Base-by-base conservation (phyloP, 2,888 invertebrate genomes). In the Nemurella pictetii region DNA sequence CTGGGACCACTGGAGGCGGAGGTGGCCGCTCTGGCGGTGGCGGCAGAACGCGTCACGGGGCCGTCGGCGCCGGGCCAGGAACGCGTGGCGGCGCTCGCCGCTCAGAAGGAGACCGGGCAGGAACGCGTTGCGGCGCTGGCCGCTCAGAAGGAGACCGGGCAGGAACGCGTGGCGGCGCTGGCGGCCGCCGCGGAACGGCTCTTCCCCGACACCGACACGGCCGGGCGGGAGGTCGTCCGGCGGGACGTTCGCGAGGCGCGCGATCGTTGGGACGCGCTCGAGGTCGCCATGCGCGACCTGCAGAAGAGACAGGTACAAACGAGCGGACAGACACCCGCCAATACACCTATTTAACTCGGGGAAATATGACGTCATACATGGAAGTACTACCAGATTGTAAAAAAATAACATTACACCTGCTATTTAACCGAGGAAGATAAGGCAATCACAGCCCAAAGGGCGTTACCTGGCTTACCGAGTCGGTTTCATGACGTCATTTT, bases 201-300 rank as follows among this genome's bases (percentile, higher is more conserved):
- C n/a, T 93, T 97, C 86, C 96, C 98, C 0, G 97, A 97, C 90
- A 99, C 98, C 0, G 96, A 98, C 12, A 95, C 98, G 0, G 94
- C 95, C 87, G 98, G 98, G 0, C 93, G 98, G 86, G 98, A 99
- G 90, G 94, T 93, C 84, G 95, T 98, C 85, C 93, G 98, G n/a
- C 94, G 95, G 87, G 96, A 98, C 89, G 91, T 98, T 85, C 93
- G 97, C 88, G 92, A 93, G 30, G 93, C 96, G 25, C 93, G 97
- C 88, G 96, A 97, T 89, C 92, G 89, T 88, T 98, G 97, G 97
- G 98, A 98, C 88, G 94, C 93, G 89, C 91, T 98, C 0, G 95
- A 96, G 87, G 97, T 96, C 88, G 95, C 95, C 81, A 95, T 98
- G 83, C 92, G 94, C 35, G 95, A 95, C 88, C 94, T 97, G 87